phyloP scores from a whole-genome alignment of 2,113 vertebrate genomes.

The Siniperca chuatsi region DNA sequence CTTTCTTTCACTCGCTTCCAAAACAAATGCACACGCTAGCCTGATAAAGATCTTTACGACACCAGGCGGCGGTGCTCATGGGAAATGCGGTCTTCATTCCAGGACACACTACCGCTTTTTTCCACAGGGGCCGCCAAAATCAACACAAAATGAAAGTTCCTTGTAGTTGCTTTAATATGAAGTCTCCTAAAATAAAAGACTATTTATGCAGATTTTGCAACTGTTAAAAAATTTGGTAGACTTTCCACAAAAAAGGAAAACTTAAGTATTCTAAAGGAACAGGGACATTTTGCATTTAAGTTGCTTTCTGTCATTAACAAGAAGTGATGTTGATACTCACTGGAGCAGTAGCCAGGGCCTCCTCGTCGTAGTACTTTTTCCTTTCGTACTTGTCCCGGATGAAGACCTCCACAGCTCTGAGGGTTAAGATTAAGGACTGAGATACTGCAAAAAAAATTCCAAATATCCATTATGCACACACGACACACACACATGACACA shows the following conservation, averaged over 20 bases:
- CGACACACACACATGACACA: not conserved
- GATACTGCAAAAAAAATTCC: not conserved
- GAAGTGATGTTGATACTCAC: constrained; percentile 87
- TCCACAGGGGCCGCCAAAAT: no score
- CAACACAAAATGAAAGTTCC: no score
- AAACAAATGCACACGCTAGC: not conserved
- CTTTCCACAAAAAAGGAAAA: not conserved
- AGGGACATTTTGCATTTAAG: not conserved
- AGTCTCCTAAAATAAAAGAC: not conserved
- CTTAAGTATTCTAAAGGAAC: not conserved
- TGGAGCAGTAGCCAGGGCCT: constrained; percentile 84
- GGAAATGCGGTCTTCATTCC: no score
- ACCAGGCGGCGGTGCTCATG: no score
- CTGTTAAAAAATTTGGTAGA: not conserved
- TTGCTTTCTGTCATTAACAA: not conserved
- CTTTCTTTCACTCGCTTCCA: not conserved
- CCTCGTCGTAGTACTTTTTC: constrained; percentile 97
- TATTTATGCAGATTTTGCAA: not conserved
- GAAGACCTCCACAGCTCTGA: constrained; percentile 98
- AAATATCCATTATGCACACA: not conserved
- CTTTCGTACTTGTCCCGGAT: constrained; percentile 99
- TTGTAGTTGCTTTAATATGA: no score
- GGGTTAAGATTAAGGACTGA: constrained; percentile 85
- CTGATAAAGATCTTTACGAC: not conserved
- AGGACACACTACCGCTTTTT: no score